These are phyloP conservation scores for Megaptera novaeangliae DNA, from an alignment of 2,113 vertebrate species.

Conservation along the genomic window DNA sequence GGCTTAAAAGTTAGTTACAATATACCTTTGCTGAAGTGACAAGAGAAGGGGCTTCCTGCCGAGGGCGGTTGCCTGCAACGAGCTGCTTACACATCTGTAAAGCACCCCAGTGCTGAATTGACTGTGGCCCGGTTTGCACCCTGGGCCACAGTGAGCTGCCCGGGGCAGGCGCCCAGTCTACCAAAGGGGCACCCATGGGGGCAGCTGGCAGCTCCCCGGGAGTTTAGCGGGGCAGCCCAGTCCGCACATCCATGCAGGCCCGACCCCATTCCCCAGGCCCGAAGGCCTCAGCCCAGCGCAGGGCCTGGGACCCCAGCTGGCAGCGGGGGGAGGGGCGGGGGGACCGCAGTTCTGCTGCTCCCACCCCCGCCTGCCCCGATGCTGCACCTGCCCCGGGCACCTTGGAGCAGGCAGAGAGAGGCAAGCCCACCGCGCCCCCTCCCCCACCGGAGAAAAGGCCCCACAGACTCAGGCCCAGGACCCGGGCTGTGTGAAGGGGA, in stretches of 20 bases:
- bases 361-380: neutral
- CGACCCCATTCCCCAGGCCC: neutral
- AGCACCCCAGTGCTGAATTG: neutral
- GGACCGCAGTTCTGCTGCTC: no score
- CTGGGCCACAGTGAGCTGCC: neutral
- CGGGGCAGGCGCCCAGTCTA: fast-evolving
- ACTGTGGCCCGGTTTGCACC: neutral
- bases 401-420: neutral
- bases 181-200: fast-evolving
- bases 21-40: neutral
- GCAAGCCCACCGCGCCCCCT: no score
- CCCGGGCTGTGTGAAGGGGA: neutral
- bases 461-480: no score
- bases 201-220: neutral
- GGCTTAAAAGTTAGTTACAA: neutral
- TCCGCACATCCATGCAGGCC: neutral
- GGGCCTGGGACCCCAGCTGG: neutral
- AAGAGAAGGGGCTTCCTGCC: neutral
- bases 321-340: fast-evolving
- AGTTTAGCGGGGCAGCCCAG: fast-evolving
- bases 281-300: neutral
- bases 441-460: no score
- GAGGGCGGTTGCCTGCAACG: no score
- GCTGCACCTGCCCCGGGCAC: neutral
- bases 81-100: neutral